These are phyloP conservation scores for Eleginops maclovinus DNA, from an alignment of 2,113 vertebrate species.

Conservation along the genomic window DNA sequence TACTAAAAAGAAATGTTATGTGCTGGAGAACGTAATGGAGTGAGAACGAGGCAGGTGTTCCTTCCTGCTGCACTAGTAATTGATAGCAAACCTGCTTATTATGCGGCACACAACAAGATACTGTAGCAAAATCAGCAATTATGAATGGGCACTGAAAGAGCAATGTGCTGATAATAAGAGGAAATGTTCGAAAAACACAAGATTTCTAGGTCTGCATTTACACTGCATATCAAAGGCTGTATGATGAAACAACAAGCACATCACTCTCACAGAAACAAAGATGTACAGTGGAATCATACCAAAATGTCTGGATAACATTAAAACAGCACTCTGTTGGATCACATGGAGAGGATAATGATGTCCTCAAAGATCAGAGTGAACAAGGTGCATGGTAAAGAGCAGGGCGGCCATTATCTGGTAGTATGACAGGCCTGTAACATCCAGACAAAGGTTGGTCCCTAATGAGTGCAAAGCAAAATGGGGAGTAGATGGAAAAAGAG, in stretches of 20 bases:
- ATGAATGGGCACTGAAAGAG: constrained; percentile 33
- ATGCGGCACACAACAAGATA: constrained; percentile 43
- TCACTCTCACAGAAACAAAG: neutral
- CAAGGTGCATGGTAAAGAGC: constrained; percentile 64
- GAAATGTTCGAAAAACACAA: constrained; percentile 8
- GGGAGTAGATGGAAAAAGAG: constrained; percentile 26
- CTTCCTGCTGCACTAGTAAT: constrained; percentile 63
- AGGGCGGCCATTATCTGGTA: constrained; percentile 63
- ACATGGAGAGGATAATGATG: constrained; percentile 63
- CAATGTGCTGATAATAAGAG: constrained; percentile 36
- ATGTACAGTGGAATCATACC: neutral
- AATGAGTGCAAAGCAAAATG: constrained; percentile 50
- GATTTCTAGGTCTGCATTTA: constrained; percentile 10
- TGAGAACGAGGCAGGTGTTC: constrained; percentile 71
- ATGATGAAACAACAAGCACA: neutral
- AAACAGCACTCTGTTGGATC: constrained; percentile 19
- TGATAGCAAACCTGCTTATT: constrained; percentile 63
- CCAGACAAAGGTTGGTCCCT: constrained; percentile 57
- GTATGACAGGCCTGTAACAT: constrained; percentile 60
- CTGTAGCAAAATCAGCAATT: constrained; percentile 63
- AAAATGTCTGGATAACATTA: constrained; percentile 17
- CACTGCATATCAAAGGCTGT: neutral
- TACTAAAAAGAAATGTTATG: constrained; percentile 49
- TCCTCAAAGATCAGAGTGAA: constrained; percentile 69
- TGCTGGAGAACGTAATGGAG: constrained; percentile 62